phyloP scores from a whole-genome alignment of 1,140 invertebrate genomes.

The Calycopis cecrops region DNA sequence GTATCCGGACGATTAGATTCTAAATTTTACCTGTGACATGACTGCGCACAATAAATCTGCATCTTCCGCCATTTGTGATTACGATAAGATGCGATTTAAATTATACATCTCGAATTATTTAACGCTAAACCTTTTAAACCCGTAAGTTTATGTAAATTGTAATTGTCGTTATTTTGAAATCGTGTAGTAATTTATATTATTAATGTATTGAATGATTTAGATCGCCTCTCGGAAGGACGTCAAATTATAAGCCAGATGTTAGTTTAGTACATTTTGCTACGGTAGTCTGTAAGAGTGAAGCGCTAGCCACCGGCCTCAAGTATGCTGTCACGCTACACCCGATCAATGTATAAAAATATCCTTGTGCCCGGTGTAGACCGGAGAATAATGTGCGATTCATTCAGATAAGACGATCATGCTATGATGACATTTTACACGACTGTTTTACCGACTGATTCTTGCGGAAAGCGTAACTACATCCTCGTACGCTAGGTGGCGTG shows the following conservation, averaged over 20 bases:
- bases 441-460: too few relatives aligned
- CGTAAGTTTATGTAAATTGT: background rate
- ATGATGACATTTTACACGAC: too few relatives aligned
- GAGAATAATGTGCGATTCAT: too few relatives aligned
- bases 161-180: too few relatives aligned
- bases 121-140: background rate
- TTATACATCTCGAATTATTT: background rate
- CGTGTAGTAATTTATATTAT: too few relatives aligned
- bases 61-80: constrained; percentile 8
- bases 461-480: too few relatives aligned
- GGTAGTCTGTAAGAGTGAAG: constrained; percentile 14
- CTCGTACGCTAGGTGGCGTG: too few relatives aligned
- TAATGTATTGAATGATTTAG: background rate
- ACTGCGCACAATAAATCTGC: constrained; percentile 49
- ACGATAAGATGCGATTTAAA: background rate
- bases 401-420: too few relatives aligned
- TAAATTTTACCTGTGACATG: constrained; percentile 34
- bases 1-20: constrained; percentile 24
- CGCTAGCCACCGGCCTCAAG: constrained; percentile 14
- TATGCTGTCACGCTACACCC: constrained; percentile 11
- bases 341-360: constrained; percentile 20
- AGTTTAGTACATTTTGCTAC: constrained; percentile 48
- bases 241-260: constrained; percentile 50
- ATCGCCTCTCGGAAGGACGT: constrained; percentile 6
- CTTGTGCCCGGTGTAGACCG: too few relatives aligned